Base-by-base conservation (phyloP, 2,888 invertebrate genomes). In the Drosophila cognata region DNA sequence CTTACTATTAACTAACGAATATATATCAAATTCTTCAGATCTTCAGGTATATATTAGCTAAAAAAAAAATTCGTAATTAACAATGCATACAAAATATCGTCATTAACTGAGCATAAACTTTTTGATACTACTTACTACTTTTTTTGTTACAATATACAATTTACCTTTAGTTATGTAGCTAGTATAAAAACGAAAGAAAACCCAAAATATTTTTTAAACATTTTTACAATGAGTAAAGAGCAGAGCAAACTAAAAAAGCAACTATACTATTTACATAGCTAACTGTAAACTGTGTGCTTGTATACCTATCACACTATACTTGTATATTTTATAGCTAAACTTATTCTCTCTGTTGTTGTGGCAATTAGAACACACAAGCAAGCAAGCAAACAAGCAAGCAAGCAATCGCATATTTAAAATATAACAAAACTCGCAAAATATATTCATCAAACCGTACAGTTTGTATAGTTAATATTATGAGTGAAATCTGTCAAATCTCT, bases 51-150 rank as follows among this genome's bases (percentile, higher is more conserved):
- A 69, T 68, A 73, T 80, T 74, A 74, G 55, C 59, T 75, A 67
- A 69, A 52, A 51, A 59, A 46, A 70, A 57, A 73, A 69, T 61
- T 67, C 33, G 48, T 50, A 62, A 58, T 52, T 57, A 70, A 74
- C 57, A 66, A 38, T 55, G n/a, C 31, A 65, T 50, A 57, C 41
- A 70, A 69, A 70, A 69, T 61, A 61, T 67, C 69, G 77, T 88
- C 81, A 90, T 79, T 85, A 84, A 88, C 82, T 73, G 67, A 75
- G 59, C 84, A 62, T 77, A 77, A 77, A 75, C 72, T 86, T 91
- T 90, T 91, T 91, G 91, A 91, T 91, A 90, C 91, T 91, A 90
- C 84, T 88, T 90, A 90, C 91, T 84, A 91, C 84, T 87, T 83
- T 89, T 88, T 84, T 88, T 87, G 82, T 84, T 85, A 77, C 76